Conservation (phyloP, 2,797 vertebrate genomes). For the Coregonus suidteri region DNA sequence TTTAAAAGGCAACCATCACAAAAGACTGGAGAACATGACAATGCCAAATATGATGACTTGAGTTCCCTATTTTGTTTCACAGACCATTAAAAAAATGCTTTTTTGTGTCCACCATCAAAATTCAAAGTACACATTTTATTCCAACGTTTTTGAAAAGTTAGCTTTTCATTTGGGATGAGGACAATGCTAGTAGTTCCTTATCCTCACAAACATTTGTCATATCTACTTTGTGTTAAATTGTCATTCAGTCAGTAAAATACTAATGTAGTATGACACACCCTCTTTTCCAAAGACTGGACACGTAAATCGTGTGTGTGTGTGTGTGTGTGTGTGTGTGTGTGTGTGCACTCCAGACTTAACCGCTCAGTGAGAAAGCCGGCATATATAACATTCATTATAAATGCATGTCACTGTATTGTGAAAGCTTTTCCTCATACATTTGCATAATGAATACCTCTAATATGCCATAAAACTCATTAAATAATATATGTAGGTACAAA, state of each 20-base stretch:
- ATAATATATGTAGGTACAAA: conserved; percentile 56
- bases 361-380: conserved; percentile 19
- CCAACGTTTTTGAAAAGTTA: conserved; percentile 26
- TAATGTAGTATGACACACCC: conserved; percentile 6
- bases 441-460: conserved; percentile 34
- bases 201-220: conserved; percentile 19
- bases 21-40: conserved; percentile 45
- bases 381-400: conserved; percentile 24
- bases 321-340: conserved; percentile 40
- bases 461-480: conserved; percentile 32
- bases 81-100: conserved; percentile 30
- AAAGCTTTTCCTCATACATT: conserved; percentile 21
- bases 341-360: conserved; percentile 35
- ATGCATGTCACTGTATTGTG: conserved; percentile 28
- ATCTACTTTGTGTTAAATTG: conserved; percentile 27
- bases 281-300: conserved; percentile 23
- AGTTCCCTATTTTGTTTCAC: conserved; percentile 47
- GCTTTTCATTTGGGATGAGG: background rate
- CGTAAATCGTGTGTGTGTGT: background rate
- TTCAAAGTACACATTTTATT: conserved; percentile 63
- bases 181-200: conserved; percentile 15
- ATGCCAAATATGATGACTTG: conserved; percentile 51
- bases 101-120: conserved; percentile 46
- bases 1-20: conserved; percentile 58
- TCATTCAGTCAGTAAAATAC: conserved; percentile 24